These are phyloP conservation scores for Cotesia glomerata DNA, from an alignment of 1,140 invertebrate species.

Conservation along the genomic window DNA sequence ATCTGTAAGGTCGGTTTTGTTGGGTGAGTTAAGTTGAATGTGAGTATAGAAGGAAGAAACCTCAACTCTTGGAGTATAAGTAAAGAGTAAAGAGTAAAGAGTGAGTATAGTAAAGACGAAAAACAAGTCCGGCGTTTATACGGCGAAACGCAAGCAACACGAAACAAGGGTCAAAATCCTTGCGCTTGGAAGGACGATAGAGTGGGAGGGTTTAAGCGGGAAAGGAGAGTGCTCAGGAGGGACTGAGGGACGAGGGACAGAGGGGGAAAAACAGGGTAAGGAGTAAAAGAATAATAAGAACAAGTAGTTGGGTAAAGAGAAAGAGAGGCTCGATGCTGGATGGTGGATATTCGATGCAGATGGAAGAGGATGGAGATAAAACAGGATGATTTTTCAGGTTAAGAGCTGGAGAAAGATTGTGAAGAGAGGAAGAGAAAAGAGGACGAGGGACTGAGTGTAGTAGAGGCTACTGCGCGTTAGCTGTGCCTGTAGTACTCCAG, in stretches of 20 bases:
- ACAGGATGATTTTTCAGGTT: conserved; percentile 1
- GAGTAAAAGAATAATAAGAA: conserved; percentile 16
- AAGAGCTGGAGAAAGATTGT: conserved; percentile 7
- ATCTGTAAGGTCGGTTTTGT: no score
- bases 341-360: not conserved
- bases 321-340: no score
- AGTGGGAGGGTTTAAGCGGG: conserved; percentile 36
- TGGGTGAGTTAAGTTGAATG: no score
- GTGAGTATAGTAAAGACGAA: conserved; percentile 42
- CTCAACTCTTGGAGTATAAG: no score
- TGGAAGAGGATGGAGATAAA: not conserved
- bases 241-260: conserved; percentile 18
- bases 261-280: conserved; percentile 19
- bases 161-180: conserved; percentile 64
- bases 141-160: conserved; percentile 61
- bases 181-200: conserved; percentile 45
- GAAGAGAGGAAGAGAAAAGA: conserved; percentile 12
- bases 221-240: conserved; percentile 5
- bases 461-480: conserved; percentile 60
- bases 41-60: no score
- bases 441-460: conserved; percentile 37
- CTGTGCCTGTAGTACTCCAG: conserved; percentile 57
- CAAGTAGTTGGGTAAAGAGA: conserved; percentile 8
- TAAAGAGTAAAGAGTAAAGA: no score
- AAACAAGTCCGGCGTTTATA: conserved; percentile 60